phyloP scores from a whole-genome alignment of 2,113 vertebrate genomes.

The Pachycephala philippinensis region DNA sequence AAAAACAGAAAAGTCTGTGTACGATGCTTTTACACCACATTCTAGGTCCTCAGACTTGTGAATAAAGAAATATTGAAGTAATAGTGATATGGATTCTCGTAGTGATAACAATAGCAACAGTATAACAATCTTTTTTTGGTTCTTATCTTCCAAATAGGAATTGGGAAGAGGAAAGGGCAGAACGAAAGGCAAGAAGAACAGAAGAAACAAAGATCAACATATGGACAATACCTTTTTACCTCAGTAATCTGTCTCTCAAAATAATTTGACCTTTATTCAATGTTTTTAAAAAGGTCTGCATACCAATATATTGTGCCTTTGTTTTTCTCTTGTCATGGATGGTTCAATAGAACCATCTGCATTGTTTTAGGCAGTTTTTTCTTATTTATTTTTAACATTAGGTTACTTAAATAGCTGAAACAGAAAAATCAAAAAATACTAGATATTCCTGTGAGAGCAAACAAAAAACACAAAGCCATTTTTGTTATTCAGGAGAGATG shows the following conservation, averaged over 20 bases:
- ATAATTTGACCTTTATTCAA: neutral
- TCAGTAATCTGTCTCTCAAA: neutral
- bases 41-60: neutral
- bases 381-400: neutral
- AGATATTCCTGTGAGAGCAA: neutral
- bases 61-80: neutral
- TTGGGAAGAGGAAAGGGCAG: neutral
- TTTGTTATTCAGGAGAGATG: neutral
- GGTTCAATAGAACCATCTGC: neutral
- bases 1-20: fast-evolving
- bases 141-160: neutral
- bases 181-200: neutral
- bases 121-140: neutral
- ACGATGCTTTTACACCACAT: neutral
- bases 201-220: neutral
- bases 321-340: neutral
- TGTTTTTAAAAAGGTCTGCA: neutral
- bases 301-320: neutral
- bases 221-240: neutral
- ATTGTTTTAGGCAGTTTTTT: neutral
- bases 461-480: neutral
- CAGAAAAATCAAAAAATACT: neutral
- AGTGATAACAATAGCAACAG: neutral
- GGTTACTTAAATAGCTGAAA: neutral
- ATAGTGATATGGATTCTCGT: neutral